Evolutionary conservation across 2,113 vertebrate species (phyloP), one percentile per base, ranked within the genome.

Genomic region (Plecotus auritus): DNA sequence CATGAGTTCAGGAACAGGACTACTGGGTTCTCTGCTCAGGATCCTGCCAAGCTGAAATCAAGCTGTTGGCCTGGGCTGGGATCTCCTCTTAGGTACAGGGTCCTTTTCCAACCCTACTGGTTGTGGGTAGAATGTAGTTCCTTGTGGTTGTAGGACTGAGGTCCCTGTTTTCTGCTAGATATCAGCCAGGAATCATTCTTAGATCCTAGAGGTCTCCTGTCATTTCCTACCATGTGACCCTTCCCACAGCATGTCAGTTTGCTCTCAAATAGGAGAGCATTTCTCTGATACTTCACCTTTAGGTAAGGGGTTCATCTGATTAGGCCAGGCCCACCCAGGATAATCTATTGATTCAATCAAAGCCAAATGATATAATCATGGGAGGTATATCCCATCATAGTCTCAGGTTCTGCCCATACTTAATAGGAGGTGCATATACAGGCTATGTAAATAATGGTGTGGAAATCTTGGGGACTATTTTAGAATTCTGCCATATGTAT

Each of bases 61-160:
- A 49, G 13, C 28, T 20, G 13, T 14, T 1, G 1, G 35, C 1
- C 37, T 3, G 5, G 0, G 8, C 16, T 18, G 2, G 3, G 3
- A 32, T 26, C 32, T 32, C 30, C 23, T 37, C 2, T 45, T 54
- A 69, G 69, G 20, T 73, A 35, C 8, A 10, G 45, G 5, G 7
- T 59, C 18, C 7, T 59, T 40, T 35, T 45, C 47, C n/a, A 66
- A 30, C 22, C 5, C 51, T 51, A 2, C 7, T 16, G 4, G 3
- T 18, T 54, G 4, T n/a, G 35, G n/a, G 7, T 18, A 11, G 78
- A 82, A 67, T 32, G 49, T n/a, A 37, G 13, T 54, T 86, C 69
- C 64, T 51, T 70, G 30, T 26, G 4, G 23, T 14, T 74, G 35
- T 49, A 47, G 23, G 32, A 85, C 14, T 72, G 9, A 95, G 9